Percentiles rank a stretch among this genome's conserved stretches.
phyloP scores from a whole-genome alignment of 2,888 invertebrate genomes.

The Escarpia spicata region DNA sequence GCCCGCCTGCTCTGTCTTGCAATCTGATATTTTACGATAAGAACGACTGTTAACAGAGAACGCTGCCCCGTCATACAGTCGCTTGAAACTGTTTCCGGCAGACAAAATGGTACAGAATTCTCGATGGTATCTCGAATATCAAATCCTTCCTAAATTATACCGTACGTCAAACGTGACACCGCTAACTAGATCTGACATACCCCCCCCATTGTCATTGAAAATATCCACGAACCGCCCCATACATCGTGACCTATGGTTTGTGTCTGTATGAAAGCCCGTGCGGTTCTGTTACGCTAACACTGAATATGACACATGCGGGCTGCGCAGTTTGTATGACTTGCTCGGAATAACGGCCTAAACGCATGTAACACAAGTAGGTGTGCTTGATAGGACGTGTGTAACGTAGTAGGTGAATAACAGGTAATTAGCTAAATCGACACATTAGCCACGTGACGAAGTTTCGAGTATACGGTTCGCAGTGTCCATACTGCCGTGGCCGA shows the following conservation, averaged over 20 bases:
- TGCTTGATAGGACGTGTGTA: neutral
- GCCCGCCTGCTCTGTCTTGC: neutral
- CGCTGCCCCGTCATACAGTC: neutral
- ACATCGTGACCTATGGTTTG: neutral
- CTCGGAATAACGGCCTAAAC: neutral
- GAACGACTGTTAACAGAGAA: neutral
- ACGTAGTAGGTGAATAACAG: neutral
- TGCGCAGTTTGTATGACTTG: neutral
- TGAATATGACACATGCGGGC: neutral
- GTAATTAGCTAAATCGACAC: neutral
- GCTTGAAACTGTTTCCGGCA: neutral
- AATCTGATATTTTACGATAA: neutral
- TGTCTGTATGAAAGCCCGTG: neutral
- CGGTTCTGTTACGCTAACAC: neutral
- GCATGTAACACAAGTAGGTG: neutral
- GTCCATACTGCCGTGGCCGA: neutral
- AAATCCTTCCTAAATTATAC: neutral
- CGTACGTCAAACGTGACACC: constrained; percentile 6
- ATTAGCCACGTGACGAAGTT: neutral
- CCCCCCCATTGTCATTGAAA: neutral
- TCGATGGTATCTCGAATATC: neutral
- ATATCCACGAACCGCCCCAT: neutral
- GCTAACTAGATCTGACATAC: constrained; percentile 12
- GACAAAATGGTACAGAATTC: neutral
- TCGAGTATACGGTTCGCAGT: neutral